phyloP scores from a whole-genome alignment of 2,113 vertebrate species.

The Megalops atlanticus region DNA sequence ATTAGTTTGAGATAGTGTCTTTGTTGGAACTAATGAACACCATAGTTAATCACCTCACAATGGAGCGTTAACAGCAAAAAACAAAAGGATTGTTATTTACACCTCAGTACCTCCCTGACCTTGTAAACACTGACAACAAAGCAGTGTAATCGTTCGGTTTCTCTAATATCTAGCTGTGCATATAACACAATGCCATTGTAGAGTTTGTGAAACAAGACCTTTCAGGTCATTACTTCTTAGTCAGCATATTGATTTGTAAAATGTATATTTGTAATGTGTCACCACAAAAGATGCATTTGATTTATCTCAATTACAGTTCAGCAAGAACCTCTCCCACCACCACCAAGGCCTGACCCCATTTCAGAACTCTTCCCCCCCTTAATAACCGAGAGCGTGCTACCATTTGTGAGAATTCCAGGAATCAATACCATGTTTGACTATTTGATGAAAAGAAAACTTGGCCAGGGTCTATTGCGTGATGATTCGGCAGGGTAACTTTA shows the following conservation, averaged over 20 bases:
- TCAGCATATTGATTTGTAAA: not conserved
- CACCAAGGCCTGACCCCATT: not conserved
- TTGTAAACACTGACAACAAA: conserved; percentile 36
- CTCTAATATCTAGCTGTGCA: not conserved
- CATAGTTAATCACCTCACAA: conserved; percentile 27
- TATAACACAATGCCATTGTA: not conserved
- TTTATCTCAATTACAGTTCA: not conserved
- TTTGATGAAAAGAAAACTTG: not conserved
- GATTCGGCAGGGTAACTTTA: conserved; percentile 24
- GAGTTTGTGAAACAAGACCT: conserved; percentile 31
- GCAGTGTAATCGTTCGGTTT: conserved; percentile 14
- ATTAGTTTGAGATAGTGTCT: conserved; percentile 29
- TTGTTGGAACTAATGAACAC: conserved; percentile 31
- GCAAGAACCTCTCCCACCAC: not conserved
- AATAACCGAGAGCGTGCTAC: not conserved
- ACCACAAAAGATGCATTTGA: not conserved
- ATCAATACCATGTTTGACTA: not conserved
- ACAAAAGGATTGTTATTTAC: conserved; percentile 28
- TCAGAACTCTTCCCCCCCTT: not conserved
- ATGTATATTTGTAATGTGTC: not conserved
- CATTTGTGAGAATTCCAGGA: conserved; percentile 6
- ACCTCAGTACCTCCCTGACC: conserved; percentile 32
- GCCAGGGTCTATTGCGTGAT: conserved; percentile 15
- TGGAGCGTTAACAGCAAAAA: conserved; percentile 25
- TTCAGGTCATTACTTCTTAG: not conserved